Evolutionary conservation across 1,140 invertebrate genomes (phyloP), one percentile per base, ranked within the genome.

Genomic region (Lepidurus arcticus): DNA sequence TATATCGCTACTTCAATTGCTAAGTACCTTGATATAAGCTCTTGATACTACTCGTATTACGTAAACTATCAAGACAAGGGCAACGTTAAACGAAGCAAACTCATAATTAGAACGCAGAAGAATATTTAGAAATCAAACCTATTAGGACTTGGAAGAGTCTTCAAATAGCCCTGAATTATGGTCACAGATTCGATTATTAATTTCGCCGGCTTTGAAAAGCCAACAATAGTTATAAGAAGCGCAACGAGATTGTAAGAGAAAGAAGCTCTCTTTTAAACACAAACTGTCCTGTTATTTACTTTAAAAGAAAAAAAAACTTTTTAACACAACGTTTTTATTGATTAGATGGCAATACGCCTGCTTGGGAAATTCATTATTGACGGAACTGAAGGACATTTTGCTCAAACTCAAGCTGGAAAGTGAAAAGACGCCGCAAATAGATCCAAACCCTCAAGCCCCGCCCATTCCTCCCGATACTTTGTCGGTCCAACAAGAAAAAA

Each of bases 401-500:
- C 53, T 65, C 6, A 4, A 65, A 21, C 53, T 75, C 13, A 42
- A 11, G 74, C 74, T 24, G 24, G 16, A 75, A 75, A 75, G 1
- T 7, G 74, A 7, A 75, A 75, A 16, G 7, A 3, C 26, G 26
- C 26, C 10, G 24, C 65, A 73, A 16, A 75, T 34, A 75, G 43
- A 75, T 42, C 7, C 2, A 42, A 26, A 34, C 3, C 34, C 26
- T 7, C 74, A 21, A 75, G 43, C 43, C 13, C 43, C 74, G 34
- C 74, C 53, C 53, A 0, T 65, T 13, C 53, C 53, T 65, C 53
- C 53, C 16, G 53, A 65, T 53, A 10, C 44, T 7, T 42, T 88
- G 9, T 86, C 85, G 80, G 80, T 87, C 42, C 81, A 80, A 13
- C 83, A 85, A 74, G 83, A 86, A 77, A 85, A 83, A 77, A 81